phyloP scores from a whole-genome alignment of 2,888 invertebrate genomes.

The Poecilobothrus nobilitatus region DNA sequence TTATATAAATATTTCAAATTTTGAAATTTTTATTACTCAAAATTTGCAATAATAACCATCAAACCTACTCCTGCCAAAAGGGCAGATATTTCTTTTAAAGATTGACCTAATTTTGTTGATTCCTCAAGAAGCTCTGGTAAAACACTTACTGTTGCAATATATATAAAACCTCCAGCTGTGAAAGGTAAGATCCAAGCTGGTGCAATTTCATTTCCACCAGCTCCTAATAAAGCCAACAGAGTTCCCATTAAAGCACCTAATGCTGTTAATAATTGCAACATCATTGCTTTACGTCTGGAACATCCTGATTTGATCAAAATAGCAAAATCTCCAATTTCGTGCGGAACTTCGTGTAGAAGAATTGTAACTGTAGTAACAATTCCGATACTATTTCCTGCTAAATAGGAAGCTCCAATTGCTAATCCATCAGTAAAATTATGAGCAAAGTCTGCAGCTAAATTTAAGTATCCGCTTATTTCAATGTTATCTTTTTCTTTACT shows the following conservation, averaged over 20 bases:
- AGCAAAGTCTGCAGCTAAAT: slow-evolving; percentile 94
- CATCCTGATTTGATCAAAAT: slow-evolving; percentile 97
- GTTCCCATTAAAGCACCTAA: slow-evolving; percentile 92
- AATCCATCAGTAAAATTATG: slow-evolving; percentile 99
- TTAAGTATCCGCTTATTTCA: slow-evolving; percentile 82
- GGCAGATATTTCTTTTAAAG: slow-evolving; percentile 82
- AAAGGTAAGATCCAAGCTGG: slow-evolving; percentile 91
- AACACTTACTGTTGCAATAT: slow-evolving; percentile 97
- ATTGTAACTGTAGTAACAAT: slow-evolving; percentile 91
- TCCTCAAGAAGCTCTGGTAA: slow-evolving; percentile 94
- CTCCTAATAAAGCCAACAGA: slow-evolving; percentile 77
- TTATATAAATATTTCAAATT: neutral
- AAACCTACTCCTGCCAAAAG: slow-evolving; percentile 83
- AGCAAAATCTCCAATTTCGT: slow-evolving; percentile 99
- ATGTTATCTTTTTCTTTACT: slow-evolving; percentile 50
- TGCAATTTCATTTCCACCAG: slow-evolving; percentile 56
- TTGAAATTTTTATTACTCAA: slow-evolving; percentile 31
- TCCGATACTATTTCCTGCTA: slow-evolving; percentile 81
- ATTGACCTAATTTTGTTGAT: slow-evolving; percentile 75
- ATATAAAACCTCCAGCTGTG: slow-evolving; percentile 99
- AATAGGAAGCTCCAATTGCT: slow-evolving; percentile 95
- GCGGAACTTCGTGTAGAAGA: slow-evolving; percentile 95
- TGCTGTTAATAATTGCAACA: slow-evolving; percentile 88
- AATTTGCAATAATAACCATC: slow-evolving; percentile 87
- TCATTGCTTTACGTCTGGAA: slow-evolving; percentile 86